Base-by-base conservation (phyloP, 2,113 vertebrate genomes). In the Dermatemys mawii region DNA sequence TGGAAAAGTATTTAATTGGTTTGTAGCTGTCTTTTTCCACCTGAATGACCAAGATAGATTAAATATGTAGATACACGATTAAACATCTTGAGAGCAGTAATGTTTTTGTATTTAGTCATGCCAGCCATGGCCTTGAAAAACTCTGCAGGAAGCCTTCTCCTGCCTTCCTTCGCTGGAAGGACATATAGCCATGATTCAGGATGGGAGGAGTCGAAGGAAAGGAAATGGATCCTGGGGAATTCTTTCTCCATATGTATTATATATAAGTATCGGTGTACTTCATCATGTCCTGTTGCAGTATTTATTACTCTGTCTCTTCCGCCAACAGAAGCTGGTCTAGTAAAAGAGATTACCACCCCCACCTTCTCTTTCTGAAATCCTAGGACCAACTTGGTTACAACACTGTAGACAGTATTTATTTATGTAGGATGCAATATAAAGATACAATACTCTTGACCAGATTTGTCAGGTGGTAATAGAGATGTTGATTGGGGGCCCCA, bases 111-210 rank as follows among this genome's bases (percentile, higher is more conserved):
- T 17, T 60, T 0, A 0, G 5, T 7, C 0, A 0, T 54, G 26
- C 2, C 76, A 81, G 5, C 7, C 35, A 1, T 6, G 51, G 54
- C 2, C 78, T 92, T 10, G 81, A 86, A 48, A 78, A 54, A 26
- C 7, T 76, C 22, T 26, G 21, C 41, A 46, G 41, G 73, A 46
- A n/a, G 51, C 3, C 41, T 79, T 79, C 85, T 63, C 82, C 82
- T 46, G 41, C 24, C 41, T 46, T 13, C 21, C 29, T 51, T 41
- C 4, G 1, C 0, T 44, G 57, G 49, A 83, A 46, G 35, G 60
- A 63, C 14, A n/a, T 16, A 35, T n/a, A n/a, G 29, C 35, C 13
- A 8, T 0, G 0, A 32, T 86, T 48, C 32, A n/a, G 29, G 80
- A 53, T 2, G n/a, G 60, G 53, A 67, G 88, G 50, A 21, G n/a